Percentiles rank a stretch among this genome's conserved stretches.
These are phyloP conservation scores for Bucorvus abyssinicus DNA, from an alignment of 2,797 vertebrate genomes.

Conservation along the genomic window DNA sequence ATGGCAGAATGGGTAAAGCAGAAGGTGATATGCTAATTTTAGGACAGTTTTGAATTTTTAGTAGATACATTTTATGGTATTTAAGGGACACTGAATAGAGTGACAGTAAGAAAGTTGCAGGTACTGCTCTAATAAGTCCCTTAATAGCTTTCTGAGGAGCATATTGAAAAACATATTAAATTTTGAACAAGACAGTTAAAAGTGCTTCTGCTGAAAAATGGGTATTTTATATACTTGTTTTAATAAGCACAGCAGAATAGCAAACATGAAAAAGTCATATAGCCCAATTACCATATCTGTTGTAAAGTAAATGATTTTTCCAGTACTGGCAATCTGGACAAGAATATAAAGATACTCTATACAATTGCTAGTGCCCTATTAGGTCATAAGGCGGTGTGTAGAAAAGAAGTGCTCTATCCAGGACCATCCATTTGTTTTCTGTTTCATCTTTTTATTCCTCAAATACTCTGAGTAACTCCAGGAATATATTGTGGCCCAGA, in stretches of 20 bases:
- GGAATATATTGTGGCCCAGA: not conserved
- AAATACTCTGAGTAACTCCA: not conserved
- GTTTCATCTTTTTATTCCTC: not conserved
- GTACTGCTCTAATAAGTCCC: conserved; percentile 8
- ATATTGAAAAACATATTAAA: not conserved
- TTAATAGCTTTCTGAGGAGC: not conserved
- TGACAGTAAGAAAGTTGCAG: not conserved
- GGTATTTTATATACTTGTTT: not conserved
- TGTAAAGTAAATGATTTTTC: not conserved
- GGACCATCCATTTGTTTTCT: not conserved
- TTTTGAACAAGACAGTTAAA: not conserved
- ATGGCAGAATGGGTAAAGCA: not conserved
- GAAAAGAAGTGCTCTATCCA: not conserved
- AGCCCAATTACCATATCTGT: not conserved
- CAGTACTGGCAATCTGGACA: not conserved
- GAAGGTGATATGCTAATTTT: not conserved
- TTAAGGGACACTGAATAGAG: conserved; percentile 6
- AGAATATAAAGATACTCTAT: not conserved
- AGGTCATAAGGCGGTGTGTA: not conserved
- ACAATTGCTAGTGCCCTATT: not conserved
- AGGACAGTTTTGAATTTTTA: conserved; percentile 16
- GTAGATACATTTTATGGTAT: not conserved
- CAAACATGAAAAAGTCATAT: not conserved
- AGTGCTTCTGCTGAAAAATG: not conserved
- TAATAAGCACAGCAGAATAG: conserved; percentile 8